Base-by-base conservation (phyloP, 2,113 vertebrate species). In the Orthonyx spaldingii region DNA sequence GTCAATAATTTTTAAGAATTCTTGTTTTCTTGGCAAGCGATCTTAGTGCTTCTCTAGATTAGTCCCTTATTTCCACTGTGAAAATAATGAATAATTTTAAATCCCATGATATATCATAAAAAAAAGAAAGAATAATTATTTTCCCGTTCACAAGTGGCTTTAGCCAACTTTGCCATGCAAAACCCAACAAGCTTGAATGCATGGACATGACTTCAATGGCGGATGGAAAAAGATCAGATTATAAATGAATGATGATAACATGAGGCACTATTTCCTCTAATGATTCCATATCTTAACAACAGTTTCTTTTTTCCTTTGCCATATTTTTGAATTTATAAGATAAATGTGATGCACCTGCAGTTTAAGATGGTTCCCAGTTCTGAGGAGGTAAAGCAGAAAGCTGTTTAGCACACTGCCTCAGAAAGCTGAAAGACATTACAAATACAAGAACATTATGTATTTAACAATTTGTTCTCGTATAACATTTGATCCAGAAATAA, bases 261-360 rank as follows among this genome's bases (percentile, higher is more conserved):
- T 1, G 16, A 18, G 4, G 20, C 23, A 86, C 37, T 86, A 65
- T 84, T 93, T 95, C 68, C 78, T 95, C 87, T 71, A 91, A 91
- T 82, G 42, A 63, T 69, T 71, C 52, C 18, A 14, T 72, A 60
- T 65, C 65, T 85, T 71, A 87, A 71, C 42, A 77, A n/a, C 20
- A 26, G 20, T 82, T 82, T 84, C 15, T 78, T 91, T 79, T 77
- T 89, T 52, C 50, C 44, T 50, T 61, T 77, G 79, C 57, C 39
- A 52, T 44, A 70, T 69, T 84, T 74, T 87, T 83, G 47, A 59
- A 50, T 90, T 76, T 84, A 78, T 64, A 77, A 78, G 53, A 61
- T 81, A 71, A 96, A 84, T 86, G 35, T 64, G 70, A 82, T 95
- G 76, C 93, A 97, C 96, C 96, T 98, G 96, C 89, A 70, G 65